Conservation (phyloP, 1,140 invertebrate genomes). For the Drosophila rhopaloa region DNA sequence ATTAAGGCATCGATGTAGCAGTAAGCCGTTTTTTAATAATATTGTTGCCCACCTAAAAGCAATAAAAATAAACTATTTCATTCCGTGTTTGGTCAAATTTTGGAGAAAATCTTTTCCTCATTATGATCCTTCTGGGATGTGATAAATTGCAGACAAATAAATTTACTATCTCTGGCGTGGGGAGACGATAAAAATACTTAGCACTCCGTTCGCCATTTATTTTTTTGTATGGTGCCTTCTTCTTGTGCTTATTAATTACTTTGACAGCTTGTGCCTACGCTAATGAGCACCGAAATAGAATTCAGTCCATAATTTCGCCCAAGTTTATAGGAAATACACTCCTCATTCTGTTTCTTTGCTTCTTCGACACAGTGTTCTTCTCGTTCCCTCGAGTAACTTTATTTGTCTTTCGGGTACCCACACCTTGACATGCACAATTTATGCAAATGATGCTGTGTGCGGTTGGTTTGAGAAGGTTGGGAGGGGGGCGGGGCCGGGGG, state of each 20-base stretch:
- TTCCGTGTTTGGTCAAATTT: not conserved
- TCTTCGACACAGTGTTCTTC: slow-evolving; percentile 3
- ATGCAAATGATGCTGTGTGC: slow-evolving; percentile 69
- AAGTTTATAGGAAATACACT: slow-evolving; percentile 35
- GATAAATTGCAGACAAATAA: slow-evolving; percentile 74
- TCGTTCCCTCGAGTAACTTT: slow-evolving; percentile 16
- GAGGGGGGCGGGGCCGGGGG: too few relatives aligned
- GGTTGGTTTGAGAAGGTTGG: slow-evolving; percentile 17
- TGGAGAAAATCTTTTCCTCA: not conserved
- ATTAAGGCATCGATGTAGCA: slow-evolving; percentile 24
- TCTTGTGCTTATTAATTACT: slow-evolving; percentile 68
- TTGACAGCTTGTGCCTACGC: slow-evolving; percentile 65
- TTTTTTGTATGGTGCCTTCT: slow-evolving; percentile 23
- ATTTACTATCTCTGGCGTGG: slow-evolving; percentile 49
- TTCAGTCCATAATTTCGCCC: slow-evolving; percentile 62
- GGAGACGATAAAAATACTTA: slow-evolving; percentile 70
- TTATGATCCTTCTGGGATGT: slow-evolving; percentile 7
- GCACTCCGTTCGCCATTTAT: slow-evolving; percentile 36
- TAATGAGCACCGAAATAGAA: slow-evolving; percentile 77
- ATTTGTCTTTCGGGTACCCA: slow-evolving; percentile 42
- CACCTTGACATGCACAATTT: slow-evolving; percentile 55
- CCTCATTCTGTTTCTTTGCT: slow-evolving; percentile 1
- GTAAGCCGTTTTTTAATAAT: slow-evolving; percentile 34
- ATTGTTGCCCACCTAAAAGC: slow-evolving; percentile 24
- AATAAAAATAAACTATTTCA: slow-evolving; percentile 24